phyloP scores from a whole-genome alignment of 2,113 vertebrate species.

The Podiceps cristatus region DNA sequence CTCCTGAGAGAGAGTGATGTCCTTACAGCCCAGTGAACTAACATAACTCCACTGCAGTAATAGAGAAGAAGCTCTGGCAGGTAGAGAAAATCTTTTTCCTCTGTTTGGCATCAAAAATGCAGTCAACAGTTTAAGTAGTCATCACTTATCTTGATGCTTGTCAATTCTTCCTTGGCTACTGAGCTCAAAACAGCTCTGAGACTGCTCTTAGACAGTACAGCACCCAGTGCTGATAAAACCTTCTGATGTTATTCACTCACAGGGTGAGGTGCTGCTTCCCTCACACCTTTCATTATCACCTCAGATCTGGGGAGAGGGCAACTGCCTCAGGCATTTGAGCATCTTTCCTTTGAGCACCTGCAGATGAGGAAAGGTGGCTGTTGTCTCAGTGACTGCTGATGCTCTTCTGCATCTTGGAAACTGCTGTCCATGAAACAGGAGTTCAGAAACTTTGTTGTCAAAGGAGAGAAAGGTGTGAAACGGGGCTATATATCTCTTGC shows the following conservation, averaged over 20 bases:
- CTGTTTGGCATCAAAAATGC: background rate
- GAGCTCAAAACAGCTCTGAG: background rate
- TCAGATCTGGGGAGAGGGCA: background rate
- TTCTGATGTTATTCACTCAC: background rate
- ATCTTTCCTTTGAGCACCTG: background rate
- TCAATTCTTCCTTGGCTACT: background rate
- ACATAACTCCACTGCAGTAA: fast-evolving
- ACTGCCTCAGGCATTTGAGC: background rate
- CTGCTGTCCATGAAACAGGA: background rate
- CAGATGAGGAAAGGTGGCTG: background rate
- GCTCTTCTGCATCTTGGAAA: background rate
- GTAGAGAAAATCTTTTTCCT: background rate
- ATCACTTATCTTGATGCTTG: background rate
- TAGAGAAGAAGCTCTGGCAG: background rate
- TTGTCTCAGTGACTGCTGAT: background rate
- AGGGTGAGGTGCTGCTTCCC: background rate
- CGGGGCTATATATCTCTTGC: background rate
- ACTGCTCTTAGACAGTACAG: background rate
- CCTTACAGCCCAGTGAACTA: background rate
- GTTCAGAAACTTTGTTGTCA: background rate
- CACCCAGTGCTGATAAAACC: background rate
- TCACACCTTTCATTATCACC: background rate
- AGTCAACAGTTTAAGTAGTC: background rate
- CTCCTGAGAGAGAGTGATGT: background rate
- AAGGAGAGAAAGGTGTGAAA: background rate